These are phyloP conservation scores for Helleia helle DNA, from an alignment of 2,888 invertebrate genomes.

Conservation along the genomic window DNA sequence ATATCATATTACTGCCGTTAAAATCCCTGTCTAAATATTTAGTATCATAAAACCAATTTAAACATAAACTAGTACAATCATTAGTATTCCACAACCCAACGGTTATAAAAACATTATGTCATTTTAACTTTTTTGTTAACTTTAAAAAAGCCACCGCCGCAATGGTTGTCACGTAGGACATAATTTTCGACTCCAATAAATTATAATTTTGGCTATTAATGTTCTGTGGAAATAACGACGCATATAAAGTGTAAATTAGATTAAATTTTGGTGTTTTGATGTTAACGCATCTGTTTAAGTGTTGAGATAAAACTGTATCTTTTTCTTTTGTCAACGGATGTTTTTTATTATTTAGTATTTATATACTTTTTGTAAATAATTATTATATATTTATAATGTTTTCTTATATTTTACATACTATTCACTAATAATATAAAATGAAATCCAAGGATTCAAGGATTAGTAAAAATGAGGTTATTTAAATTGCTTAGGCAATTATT, in stretches of 20 bases:
- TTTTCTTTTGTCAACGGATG: no score
- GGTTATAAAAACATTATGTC: constrained; percentile 62
- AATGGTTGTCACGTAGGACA: constrained; percentile 58
- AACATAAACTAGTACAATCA: constrained; percentile 70
- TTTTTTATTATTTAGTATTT: no score
- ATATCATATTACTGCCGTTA: constrained; percentile 68
- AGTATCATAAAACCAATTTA: constrained; percentile 66
- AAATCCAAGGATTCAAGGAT: no score
- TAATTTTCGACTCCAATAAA: constrained; percentile 58
- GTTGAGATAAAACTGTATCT: no score
- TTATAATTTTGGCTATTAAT: constrained; percentile 35
- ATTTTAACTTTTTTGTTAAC: constrained; percentile 56
- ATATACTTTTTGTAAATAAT: no score
- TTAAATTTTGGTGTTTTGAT: constrained; percentile 2
- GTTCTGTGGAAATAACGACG: constrained; percentile 2
- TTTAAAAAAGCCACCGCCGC: constrained; percentile 56
- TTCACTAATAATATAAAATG: no score
- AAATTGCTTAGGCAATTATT: no score
- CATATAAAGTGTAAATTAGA: constrained; percentile 6
- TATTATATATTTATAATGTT: no score
- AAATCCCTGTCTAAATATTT: constrained; percentile 71
- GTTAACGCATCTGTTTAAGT: no score
- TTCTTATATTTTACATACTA: no score
- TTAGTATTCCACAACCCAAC: constrained; percentile 58
- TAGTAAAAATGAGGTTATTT: no score